Base-by-base conservation (phyloP, 2,113 vertebrate species). In the Peromyscus maniculatus region DNA sequence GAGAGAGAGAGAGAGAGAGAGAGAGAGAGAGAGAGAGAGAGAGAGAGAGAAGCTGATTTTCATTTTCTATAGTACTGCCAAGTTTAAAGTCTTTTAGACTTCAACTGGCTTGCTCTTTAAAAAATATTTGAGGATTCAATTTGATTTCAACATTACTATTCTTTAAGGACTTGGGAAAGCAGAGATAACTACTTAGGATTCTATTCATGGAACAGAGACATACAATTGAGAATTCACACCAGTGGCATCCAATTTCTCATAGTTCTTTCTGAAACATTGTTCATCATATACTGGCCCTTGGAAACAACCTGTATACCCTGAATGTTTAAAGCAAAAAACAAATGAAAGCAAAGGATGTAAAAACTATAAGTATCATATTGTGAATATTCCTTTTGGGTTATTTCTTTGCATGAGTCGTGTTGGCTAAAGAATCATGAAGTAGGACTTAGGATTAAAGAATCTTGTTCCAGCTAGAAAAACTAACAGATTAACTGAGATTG, bases 91-190 rank as follows among this genome's bases (percentile, higher is more conserved):
- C 31, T 79, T 94, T 71, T 64, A 71, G 72, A 57, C 57, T 52
- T 62, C 24, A 95, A 87, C 62, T n/a, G 59, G 66, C 83, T 92
- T 43, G 62, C 33, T 94, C 43, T 92, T 66, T 84, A 92, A 66
- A 92, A 87, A 64, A 33, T 67, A 83, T 79, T 46, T 66, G 69
- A 96, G 59, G 75, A 92, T 83, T 92, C 67, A 87, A 96, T 28
- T 62, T 97, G 72, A 93, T 78, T 67, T 93, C 10, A 62, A 72
- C 66, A 28, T 52, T 52, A 5, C 33, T 67, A 57, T 78, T 43
- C 59, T 87, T 82, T 12, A 91, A 87, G 69, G 66, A 93, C 22
- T 12, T 57, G 13, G n/a, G 22, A 15, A n/a, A 64, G 2, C 46
- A 87, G 93, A 83, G 0, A 90, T 26, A 92, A 43, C 87, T 57